Percentiles rank a stretch among this genome's conserved stretches.
Evolutionary conservation across 2,888 invertebrate species (phyloP).

Genomic region (Hyalella azteca): DNA sequence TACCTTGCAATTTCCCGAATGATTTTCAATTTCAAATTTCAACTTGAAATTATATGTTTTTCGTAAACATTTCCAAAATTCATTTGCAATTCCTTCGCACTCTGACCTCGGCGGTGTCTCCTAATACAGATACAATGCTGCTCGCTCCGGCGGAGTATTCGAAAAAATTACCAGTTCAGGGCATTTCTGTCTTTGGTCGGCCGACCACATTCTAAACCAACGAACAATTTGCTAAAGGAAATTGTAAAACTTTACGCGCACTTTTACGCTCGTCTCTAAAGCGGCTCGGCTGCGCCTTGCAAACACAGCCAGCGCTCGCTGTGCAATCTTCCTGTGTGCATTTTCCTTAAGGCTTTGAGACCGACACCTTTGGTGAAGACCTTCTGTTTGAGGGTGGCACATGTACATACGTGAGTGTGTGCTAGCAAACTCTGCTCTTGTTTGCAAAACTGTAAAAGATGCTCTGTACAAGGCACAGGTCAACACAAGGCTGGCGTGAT

Average conservation of each 20-base stretch:
- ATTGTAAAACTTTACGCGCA: background rate
- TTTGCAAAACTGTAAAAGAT: constrained; percentile 27
- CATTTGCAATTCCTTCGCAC: background rate
- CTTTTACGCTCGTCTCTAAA: constrained; percentile 3
- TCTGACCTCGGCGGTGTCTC: background rate
- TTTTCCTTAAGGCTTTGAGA: background rate
- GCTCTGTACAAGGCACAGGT: constrained; percentile 22
- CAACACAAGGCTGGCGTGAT: no score
- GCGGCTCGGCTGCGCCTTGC: background rate
- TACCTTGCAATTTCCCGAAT: no score
- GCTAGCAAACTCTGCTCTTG: constrained; percentile 16
- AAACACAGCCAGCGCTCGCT: background rate
- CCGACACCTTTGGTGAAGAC: constrained; percentile 25
- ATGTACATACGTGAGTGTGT: constrained; percentile 28
- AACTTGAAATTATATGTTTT: background rate
- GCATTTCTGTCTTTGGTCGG: background rate
- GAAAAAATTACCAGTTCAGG: background rate
- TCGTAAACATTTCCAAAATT: background rate
- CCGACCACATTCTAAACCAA: background rate
- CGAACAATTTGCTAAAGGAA: background rate
- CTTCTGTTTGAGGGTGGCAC: constrained; percentile 30
- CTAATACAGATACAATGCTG: background rate
- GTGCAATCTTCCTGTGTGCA: background rate
- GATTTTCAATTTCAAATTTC: no score
- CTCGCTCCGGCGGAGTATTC: no score